These are phyloP conservation scores for Gopherus flavomarginatus DNA, from an alignment of 2,113 vertebrate species.

Conservation along the genomic window DNA sequence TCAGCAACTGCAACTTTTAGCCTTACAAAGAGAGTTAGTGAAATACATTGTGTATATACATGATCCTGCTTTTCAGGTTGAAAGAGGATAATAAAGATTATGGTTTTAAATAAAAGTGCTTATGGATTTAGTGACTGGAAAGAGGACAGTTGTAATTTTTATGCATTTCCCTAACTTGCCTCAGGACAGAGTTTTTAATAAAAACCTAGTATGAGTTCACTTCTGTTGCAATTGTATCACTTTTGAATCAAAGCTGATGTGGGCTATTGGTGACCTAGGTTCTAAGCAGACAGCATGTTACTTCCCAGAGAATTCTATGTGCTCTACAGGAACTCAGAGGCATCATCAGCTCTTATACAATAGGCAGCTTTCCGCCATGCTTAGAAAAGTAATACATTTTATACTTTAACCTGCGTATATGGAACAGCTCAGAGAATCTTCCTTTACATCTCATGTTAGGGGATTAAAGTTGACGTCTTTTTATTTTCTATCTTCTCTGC, in stretches of 20 bases:
- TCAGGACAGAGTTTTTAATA: neutral
- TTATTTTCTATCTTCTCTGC: conserved; percentile 13
- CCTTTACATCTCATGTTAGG: neutral
- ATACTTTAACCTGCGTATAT: neutral
- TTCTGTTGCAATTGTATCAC: neutral
- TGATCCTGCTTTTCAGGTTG: neutral
- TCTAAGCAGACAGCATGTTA: neutral
- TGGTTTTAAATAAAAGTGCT: neutral
- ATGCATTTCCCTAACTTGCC: neutral
- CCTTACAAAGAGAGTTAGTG: neutral
- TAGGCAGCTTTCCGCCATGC: neutral
- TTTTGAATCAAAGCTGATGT: neutral
- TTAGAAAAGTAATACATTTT: neutral
- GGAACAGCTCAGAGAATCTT: neutral
- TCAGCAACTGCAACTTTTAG: neutral
- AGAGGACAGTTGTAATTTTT: neutral
- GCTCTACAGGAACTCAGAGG: neutral
- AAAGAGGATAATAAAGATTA: neutral
- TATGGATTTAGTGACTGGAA: neutral
- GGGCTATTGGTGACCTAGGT: neutral
- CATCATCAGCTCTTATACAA: neutral
- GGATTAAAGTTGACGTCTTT: neutral
- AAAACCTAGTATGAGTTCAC: neutral
- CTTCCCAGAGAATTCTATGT: neutral
- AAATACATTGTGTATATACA: neutral